Conservation (phyloP, 2,113 vertebrate species). For the Choloepus hoffmanni region DNA sequence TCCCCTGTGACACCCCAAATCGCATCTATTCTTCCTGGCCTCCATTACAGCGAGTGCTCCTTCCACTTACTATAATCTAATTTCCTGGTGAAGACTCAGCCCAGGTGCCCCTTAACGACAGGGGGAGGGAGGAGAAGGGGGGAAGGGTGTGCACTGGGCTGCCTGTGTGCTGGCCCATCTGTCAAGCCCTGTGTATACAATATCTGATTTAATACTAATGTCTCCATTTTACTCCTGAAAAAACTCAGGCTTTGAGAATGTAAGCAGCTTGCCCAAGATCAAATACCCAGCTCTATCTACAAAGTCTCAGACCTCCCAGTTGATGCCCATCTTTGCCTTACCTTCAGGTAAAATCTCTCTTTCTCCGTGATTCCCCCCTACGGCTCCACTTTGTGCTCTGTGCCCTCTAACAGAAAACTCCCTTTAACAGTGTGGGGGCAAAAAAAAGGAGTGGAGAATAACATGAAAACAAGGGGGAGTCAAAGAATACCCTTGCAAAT, state of each 20-base stretch:
- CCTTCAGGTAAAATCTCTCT: not conserved
- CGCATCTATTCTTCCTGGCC: not conserved
- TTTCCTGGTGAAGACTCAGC: not conserved
- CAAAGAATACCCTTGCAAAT: not conserved
- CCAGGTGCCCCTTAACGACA: not conserved
- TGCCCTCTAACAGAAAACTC: not conserved
- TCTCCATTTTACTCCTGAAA: not conserved
- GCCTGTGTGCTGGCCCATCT: not conserved
- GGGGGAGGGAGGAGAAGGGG: not conserved
- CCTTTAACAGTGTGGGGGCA: not conserved
- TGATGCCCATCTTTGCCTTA: not conserved
- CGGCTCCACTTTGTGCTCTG: not conserved
- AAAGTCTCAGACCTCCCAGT: not conserved
- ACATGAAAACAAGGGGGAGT: not conserved
- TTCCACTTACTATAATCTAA: not conserved
- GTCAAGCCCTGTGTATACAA: not conserved
- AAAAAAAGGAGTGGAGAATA: not conserved
- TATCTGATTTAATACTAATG: not conserved
- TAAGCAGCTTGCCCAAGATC: not conserved
- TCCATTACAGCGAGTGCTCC: not conserved
- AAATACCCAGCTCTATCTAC: not conserved
- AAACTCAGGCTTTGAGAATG: not conserved
- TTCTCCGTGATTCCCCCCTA: not conserved
- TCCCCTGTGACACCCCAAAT: not conserved
- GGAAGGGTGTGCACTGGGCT: not conserved